Conservation (phyloP, 2,888 invertebrate species). For the Nysson spinosus region DNA sequence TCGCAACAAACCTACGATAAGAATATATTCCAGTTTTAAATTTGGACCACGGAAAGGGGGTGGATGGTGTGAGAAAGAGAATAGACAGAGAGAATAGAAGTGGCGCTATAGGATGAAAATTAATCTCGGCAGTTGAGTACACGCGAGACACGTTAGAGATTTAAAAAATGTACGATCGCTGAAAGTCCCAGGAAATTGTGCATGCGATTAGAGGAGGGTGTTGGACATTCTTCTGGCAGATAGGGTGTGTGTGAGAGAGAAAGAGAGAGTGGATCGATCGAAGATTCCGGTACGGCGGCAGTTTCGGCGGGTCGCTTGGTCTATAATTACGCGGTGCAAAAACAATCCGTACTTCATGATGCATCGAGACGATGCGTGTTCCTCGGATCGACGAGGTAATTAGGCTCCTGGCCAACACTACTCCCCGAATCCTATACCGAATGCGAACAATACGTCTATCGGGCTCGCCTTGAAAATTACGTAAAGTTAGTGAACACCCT, state of each 20-base stretch:
- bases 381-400: constrained; percentile 66
- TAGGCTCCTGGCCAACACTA: constrained; percentile 64
- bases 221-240: background rate
- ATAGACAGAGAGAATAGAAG: background rate
- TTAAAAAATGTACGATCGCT: background rate
- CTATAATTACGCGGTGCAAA: constrained; percentile 63
- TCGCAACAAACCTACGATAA: no score
- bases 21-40: no score
- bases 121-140: no score
- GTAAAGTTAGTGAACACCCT: constrained; percentile 29
- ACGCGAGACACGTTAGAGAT: no score
- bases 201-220: background rate
- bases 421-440: constrained; percentile 34
- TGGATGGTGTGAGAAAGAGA: no score
- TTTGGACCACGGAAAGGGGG: no score
- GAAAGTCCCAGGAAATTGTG: background rate
- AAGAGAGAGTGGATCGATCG: constrained; percentile 26
- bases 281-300: constrained; percentile 29
- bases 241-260: no score
- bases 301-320: constrained; percentile 48
- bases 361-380: constrained; percentile 55
- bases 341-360: constrained; percentile 65
- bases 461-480: constrained; percentile 49
- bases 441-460: constrained; percentile 45
- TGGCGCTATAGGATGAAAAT: no score